These are phyloP conservation scores for Bradysia coprophila DNA, from an alignment of 1,140 invertebrate species.

Conservation along the genomic window DNA sequence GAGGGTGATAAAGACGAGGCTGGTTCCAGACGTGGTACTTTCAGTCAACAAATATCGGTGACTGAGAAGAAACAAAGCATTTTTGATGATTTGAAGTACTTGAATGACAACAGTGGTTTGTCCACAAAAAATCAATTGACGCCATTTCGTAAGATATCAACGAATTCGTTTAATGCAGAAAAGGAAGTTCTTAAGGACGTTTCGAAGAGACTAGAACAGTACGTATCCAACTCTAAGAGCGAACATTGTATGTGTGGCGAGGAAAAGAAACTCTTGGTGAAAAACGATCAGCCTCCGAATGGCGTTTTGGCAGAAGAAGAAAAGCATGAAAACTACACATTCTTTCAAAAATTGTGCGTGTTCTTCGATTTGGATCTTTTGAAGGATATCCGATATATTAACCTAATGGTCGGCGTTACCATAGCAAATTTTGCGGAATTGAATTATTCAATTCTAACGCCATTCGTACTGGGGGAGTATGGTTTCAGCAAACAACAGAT, in stretches of 20 bases:
- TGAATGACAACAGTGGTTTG: background rate
- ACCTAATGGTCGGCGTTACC: constrained; percentile 44
- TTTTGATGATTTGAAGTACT: background rate
- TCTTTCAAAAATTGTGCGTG: constrained; percentile 29
- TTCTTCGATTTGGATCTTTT: constrained; percentile 47
- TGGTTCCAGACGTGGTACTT: background rate
- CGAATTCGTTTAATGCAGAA: constrained; percentile 15
- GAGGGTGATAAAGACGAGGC: background rate
- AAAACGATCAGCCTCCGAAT: constrained; percentile 15
- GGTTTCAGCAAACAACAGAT: constrained; percentile 29
- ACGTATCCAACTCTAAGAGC: constrained; percentile 22
- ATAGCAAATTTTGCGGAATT: constrained; percentile 45
- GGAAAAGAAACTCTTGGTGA: background rate
- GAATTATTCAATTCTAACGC: constrained; percentile 47
- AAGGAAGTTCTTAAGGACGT: constrained; percentile 26
- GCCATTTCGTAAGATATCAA: background rate
- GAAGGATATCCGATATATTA: constrained; percentile 41
- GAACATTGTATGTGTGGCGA: background rate
- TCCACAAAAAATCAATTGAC: background rate
- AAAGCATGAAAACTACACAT: constrained; percentile 16
- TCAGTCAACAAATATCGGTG: too few relatives aligned
- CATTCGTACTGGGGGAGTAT: constrained; percentile 43
- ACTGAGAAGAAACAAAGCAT: background rate
- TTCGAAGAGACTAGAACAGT: constrained; percentile 25
- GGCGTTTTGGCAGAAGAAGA: constrained; percentile 10